Base-by-base conservation (phyloP, 2,113 vertebrate genomes). In the Numenius arquata region DNA sequence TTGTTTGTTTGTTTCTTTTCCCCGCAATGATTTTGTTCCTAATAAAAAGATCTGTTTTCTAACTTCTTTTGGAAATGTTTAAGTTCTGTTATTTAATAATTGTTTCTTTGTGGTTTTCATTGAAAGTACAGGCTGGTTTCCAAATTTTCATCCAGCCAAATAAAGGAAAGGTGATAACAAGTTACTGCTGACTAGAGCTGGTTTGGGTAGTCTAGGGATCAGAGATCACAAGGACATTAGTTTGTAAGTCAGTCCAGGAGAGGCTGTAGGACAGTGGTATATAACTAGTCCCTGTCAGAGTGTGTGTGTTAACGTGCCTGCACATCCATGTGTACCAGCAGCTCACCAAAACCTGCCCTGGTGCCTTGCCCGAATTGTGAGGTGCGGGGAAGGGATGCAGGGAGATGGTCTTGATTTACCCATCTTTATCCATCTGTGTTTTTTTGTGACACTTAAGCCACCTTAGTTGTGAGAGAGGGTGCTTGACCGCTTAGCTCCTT, bases 21-120 rank as follows among this genome's bases (percentile, higher is more conserved):
- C 8, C 7, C 0, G 0, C 3, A 1, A 85, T 87, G 13, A 56
- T 94, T 94, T 93, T 90, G 38, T 95, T 92, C 78, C 78, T 87
- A 97, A 97, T 96, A 97, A 97, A 97, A 87, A 90, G 30, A 85
- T 67, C 47, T 72, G 80, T 92, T 97, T 97, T 96, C 67, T 97
- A 97, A 68, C 63, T 76, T 89, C 50, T 55, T 87, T 84, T 11
- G 6, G 43, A 84, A 66, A 53, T 56, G 15, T 55, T 56, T 56
- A 71, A 47, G 10, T 73, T 88, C 40, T 91, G 15, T 92, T 80
- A 67, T 50, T 85, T 74, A 50, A 58, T 29, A 80, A 34, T 19
- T 21, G 4, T 29, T 53, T 75, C 41, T 40, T 55, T 41, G 40
- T 43, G 19, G 2, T 55, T 95, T 91, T 73, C n/a, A 26, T 43